Conservation (phyloP, 2,113 vertebrate species). For the Gadus chalcogrammus region DNA sequence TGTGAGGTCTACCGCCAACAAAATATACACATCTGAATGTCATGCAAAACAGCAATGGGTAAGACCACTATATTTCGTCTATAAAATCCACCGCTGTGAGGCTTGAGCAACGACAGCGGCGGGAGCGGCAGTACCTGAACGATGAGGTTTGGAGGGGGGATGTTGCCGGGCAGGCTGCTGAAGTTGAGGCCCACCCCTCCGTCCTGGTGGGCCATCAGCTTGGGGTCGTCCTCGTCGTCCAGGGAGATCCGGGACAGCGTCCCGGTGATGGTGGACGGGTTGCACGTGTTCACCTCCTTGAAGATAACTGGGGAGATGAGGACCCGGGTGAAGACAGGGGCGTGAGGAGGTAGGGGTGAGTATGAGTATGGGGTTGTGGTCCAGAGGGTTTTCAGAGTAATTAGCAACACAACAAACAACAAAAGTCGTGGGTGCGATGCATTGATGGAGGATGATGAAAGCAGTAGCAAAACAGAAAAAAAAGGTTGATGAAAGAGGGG, state of each 20-base stretch:
- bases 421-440: neutral
- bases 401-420: neutral
- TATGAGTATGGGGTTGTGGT: neutral
- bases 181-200: slow-evolving; percentile 85
- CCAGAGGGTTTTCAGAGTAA: neutral
- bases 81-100: too few relatives aligned
- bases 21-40: too few relatives aligned
- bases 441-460: neutral
- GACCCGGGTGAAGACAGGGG: slow-evolving; percentile 1
- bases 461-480: neutral
- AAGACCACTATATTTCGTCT: neutral
- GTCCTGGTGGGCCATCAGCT: slow-evolving; percentile 85
- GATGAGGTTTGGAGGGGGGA: slow-evolving; percentile 86
- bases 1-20: too few relatives aligned
- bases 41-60: too few relatives aligned
- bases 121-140: slow-evolving; percentile 72
- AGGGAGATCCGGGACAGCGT: slow-evolving; percentile 95
- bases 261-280: slow-evolving; percentile 94
- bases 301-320: slow-evolving; percentile 82
- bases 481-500: too few relatives aligned
- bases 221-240: slow-evolving; percentile 94
- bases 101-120: too few relatives aligned
- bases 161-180: slow-evolving; percentile 90
- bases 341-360: neutral
- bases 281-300: slow-evolving; percentile 96